Conservation (phyloP, 2,113 vertebrate species). For the Cairina moschata region DNA sequence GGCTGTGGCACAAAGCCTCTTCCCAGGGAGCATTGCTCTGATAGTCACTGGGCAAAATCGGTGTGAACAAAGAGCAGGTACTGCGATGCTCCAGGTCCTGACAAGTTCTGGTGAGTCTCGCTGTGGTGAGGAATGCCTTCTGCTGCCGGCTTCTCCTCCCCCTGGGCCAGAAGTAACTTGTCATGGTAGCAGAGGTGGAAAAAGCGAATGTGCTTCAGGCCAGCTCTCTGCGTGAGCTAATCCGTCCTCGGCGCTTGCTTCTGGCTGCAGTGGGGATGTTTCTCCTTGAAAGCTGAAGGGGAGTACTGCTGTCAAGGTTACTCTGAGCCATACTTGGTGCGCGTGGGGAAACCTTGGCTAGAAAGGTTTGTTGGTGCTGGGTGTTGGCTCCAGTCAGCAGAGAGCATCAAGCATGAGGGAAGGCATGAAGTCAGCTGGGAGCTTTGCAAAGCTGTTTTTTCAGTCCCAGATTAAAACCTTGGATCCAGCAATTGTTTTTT, state of each 20-base stretch:
- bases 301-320: background rate
- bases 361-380: background rate
- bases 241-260: background rate
- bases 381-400: background rate
- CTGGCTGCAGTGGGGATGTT: background rate
- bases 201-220: background rate
- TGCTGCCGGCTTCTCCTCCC: background rate
- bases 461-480: background rate
- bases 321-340: background rate
- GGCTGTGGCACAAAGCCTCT: background rate
- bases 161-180: background rate
- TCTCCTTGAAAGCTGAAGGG: background rate
- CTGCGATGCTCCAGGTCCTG: background rate
- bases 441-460: background rate
- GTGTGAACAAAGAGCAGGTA: background rate
- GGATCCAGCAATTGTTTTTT: background rate
- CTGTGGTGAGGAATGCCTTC: background rate
- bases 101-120: background rate
- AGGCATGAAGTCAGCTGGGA: background rate
- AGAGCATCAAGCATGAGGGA: accelerated
- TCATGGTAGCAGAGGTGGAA: background rate
- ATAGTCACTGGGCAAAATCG: background rate
- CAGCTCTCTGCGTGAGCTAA: background rate
- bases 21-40: background rate
- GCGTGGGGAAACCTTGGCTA: accelerated